Percentiles rank a stretch among this genome's conserved stretches.
These are phyloP conservation scores for Uria aalge DNA, from an alignment of 2,113 vertebrate genomes.

Conservation along the genomic window DNA sequence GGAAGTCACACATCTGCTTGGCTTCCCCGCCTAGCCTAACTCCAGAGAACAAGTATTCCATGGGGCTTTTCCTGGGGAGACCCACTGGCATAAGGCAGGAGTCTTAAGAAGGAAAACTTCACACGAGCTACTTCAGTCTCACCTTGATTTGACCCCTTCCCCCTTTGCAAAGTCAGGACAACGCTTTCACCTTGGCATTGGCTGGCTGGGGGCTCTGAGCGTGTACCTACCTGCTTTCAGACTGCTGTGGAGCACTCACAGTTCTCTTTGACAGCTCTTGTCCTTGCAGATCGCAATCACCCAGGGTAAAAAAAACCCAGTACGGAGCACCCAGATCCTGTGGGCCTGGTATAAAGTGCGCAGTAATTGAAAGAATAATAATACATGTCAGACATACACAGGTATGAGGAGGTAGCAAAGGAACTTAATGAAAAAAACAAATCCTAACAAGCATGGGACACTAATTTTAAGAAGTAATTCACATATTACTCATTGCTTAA, in stretches of 20 bases:
- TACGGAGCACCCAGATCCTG: neutral
- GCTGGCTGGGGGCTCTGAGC: neutral
- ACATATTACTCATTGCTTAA: neutral
- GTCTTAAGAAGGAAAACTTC: neutral
- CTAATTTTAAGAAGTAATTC: slow-evolving; percentile 7
- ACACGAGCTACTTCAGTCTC: neutral
- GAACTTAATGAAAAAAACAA: neutral
- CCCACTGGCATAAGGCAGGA: neutral
- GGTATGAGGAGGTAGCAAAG: neutral
- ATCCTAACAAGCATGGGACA: neutral
- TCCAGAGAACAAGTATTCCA: neutral
- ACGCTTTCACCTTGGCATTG: neutral
- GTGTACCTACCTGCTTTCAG: neutral
- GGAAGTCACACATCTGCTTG: neutral
- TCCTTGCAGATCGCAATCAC: neutral
- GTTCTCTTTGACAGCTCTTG: neutral
- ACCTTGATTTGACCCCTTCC: neutral
- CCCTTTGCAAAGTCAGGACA: neutral
- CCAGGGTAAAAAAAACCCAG: neutral
- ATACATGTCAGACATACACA: neutral
- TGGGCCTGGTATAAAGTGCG: neutral
- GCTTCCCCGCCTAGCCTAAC: neutral
- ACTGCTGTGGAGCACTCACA: neutral
- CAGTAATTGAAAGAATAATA: neutral
- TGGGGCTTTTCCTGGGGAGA: neutral